These are phyloP conservation scores for Rotaria socialis DNA, from an alignment of 2,888 invertebrate genomes.

Conservation along the genomic window DNA sequence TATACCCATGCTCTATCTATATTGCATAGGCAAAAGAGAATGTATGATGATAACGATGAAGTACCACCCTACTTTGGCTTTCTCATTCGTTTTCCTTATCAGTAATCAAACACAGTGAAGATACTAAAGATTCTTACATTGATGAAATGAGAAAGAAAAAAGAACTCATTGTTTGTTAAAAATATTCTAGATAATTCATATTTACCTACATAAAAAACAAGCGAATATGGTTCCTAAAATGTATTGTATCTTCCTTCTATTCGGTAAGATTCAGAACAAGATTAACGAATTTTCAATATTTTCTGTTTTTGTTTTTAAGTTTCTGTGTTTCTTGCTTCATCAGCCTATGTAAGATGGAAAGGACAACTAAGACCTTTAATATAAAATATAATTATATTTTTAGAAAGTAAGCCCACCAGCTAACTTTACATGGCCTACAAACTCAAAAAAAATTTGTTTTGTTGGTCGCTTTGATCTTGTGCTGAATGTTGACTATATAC, in stretches of 20 bases:
- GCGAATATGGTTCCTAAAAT: neutral
- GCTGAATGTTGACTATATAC: neutral
- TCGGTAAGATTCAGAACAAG: neutral
- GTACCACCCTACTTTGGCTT: neutral
- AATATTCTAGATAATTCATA: neutral
- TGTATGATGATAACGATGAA: neutral
- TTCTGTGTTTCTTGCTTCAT: neutral
- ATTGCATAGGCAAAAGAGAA: neutral
- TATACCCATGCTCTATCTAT: no score
- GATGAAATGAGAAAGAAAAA: neutral
- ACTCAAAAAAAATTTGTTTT: neutral
- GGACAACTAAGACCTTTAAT: neutral
- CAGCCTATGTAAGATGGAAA: neutral
- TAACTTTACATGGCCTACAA: constrained; percentile 2
- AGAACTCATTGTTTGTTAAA: neutral
- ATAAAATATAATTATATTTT: neutral
- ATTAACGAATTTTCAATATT: neutral
- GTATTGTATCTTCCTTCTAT: neutral
- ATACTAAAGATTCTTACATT: neutral
- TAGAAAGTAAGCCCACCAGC: neutral
- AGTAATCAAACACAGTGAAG: neutral
- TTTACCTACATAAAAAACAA: neutral
- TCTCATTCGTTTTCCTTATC: neutral
- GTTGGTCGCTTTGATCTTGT: neutral
- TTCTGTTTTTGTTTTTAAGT: neutral